Conservation (phyloP, 2,888 invertebrate species). For the Coenonympha glycerion region DNA sequence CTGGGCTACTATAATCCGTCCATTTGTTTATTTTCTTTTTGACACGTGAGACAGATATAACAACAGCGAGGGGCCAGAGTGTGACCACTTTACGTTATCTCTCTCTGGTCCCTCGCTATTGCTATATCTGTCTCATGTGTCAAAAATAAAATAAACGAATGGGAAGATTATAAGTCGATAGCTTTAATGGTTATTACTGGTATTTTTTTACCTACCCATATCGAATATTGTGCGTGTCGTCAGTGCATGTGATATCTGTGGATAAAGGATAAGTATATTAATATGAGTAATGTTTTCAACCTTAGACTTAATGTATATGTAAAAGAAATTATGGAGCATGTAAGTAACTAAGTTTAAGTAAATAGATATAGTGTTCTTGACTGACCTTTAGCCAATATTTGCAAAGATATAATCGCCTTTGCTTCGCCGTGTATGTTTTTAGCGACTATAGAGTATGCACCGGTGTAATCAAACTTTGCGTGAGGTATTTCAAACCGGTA, state of each 20-base stretch:
- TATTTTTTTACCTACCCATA: conserved; percentile 60
- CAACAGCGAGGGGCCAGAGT: no score
- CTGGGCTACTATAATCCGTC: no score
- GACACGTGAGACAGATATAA: no score
- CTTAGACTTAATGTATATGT: not conserved
- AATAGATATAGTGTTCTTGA: not conserved
- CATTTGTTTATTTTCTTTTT: no score
- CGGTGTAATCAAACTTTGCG: conserved; percentile 90
- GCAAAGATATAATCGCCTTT: conserved; percentile 90
- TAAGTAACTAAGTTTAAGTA: no score
- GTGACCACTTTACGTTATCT: no score
- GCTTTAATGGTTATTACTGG: not conserved
- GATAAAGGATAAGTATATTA: conserved; percentile 2
- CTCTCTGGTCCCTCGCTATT: no score
- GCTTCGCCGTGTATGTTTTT: conserved; percentile 88
- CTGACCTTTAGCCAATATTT: conserved; percentile 88
- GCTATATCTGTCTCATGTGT: no score
- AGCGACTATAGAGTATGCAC: conserved; percentile 89
- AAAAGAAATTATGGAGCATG: no score
- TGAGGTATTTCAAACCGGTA: conserved; percentile 90
- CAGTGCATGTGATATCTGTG: conserved; percentile 54
- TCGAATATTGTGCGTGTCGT: conserved; percentile 59
- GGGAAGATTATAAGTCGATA: not conserved
- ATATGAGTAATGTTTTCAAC: no score
- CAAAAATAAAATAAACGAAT: no score